Percentiles rank a stretch among this genome's conserved stretches.
Evolutionary conservation across 2,888 invertebrate species (phyloP).

Genomic region (Dicyrtomina minuta): DNA sequence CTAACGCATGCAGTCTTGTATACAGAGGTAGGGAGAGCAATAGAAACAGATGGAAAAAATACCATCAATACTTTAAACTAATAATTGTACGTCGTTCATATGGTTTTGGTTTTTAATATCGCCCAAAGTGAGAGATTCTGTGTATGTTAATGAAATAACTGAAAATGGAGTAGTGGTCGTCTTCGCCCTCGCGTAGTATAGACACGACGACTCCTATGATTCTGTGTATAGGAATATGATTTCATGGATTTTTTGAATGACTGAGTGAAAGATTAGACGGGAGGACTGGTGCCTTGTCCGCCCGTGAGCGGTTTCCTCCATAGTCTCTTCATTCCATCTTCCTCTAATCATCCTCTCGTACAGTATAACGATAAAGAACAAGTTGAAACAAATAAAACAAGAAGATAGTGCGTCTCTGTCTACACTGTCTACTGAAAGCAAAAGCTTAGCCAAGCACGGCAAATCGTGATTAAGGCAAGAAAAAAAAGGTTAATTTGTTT

Average conservation of each 20-base stretch:
- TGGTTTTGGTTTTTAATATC: no score
- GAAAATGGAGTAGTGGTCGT: not conserved
- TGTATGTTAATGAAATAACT: slow-evolving; percentile 1
- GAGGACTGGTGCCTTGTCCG: slow-evolving; percentile 9
- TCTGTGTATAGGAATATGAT: no score
- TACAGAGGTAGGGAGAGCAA: no score
- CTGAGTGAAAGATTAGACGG: slow-evolving; percentile 13
- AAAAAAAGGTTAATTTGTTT: slow-evolving; percentile 53
- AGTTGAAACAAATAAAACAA: not conserved
- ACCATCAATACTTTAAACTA: no score
- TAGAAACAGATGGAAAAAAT: no score
- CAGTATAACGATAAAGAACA: not conserved
- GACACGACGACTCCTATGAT: not conserved
- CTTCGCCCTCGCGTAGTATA: not conserved
- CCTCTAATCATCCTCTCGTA: not conserved
- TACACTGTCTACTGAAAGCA: not conserved
- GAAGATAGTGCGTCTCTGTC: not conserved
- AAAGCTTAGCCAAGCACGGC: slow-evolving; percentile 30
- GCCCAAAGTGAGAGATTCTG: no score
- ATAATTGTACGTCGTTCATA: no score
- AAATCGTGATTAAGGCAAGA: slow-evolving; percentile 51
- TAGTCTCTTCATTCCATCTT: slow-evolving; percentile 1
- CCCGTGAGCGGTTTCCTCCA: slow-evolving; percentile 12
- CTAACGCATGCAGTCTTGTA: no score
- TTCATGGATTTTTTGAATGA: not conserved